These are phyloP conservation scores for Mustela nigripes DNA, from an alignment of 2,113 vertebrate genomes.

Conservation along the genomic window DNA sequence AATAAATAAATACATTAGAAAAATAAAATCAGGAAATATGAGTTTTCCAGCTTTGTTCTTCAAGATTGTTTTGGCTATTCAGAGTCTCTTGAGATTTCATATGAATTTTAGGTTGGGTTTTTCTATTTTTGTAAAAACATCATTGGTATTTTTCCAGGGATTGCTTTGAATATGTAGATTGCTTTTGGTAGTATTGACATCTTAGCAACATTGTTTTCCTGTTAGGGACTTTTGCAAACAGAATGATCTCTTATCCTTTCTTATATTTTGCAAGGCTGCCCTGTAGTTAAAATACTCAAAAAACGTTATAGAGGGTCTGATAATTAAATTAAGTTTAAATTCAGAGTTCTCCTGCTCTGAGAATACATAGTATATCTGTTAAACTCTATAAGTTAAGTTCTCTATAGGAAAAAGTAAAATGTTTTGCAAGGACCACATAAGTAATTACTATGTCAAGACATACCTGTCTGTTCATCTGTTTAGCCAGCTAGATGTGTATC, in stretches of 20 bases:
- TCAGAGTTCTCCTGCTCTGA: constrained; percentile 2
- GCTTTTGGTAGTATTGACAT: constrained; percentile 7
- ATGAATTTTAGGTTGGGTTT: neutral
- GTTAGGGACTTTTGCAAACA: neutral
- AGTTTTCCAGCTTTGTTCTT: neutral
- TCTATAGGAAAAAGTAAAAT: neutral
- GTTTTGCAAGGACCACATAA: neutral
- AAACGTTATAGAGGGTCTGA: neutral
- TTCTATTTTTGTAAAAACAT: neutral
- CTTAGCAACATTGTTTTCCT: neutral
- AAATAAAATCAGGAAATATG: neutral
- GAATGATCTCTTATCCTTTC: neutral
- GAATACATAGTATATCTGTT: neutral
- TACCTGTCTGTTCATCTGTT: neutral
- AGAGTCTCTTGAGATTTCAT: neutral
- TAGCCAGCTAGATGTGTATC: neutral
- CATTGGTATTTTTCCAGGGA: neutral
- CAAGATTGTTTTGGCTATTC: neutral
- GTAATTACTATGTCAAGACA: neutral
- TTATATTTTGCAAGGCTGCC: neutral
- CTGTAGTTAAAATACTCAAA: neutral
- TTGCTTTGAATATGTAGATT: neutral
- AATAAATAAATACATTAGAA: neutral
- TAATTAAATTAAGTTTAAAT: neutral
- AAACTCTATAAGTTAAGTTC: neutral